A percentile compares a stretch with the other conserved stretches of the same genome.
Conservation (phyloP, 2,113 vertebrate species). For the Cyanistes caeruleus region DNA sequence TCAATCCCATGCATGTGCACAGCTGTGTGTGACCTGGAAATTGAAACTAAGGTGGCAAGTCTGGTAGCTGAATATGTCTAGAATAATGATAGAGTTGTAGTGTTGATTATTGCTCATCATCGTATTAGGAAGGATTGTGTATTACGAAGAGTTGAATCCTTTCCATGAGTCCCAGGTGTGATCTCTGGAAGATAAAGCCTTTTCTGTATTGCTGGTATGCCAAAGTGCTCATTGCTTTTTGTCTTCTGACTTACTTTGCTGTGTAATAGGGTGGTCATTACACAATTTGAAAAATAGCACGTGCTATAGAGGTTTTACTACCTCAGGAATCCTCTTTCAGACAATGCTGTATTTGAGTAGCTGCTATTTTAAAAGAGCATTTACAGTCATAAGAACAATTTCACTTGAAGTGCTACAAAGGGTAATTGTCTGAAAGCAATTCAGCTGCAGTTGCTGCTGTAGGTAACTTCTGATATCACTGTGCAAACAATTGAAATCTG, state of each 20-base stretch:
- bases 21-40: not conserved
- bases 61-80: not conserved
- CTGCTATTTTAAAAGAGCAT: not conserved
- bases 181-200: not conserved
- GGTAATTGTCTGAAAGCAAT: not conserved
- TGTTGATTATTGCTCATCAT: not conserved
- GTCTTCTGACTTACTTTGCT: not conserved
- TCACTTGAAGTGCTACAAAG: not conserved
- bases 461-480: not conserved
- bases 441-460: not conserved
- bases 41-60: not conserved
- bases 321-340: not conserved
- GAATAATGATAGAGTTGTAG: not conserved
- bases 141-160: not conserved
- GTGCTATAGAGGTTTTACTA: not conserved
- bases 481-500: not conserved
- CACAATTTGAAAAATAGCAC: not conserved
- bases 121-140: not conserved
- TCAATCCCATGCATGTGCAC: rapidly evolving
- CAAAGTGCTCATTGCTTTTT: not conserved
- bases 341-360: not conserved
- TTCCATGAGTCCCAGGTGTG: rapidly evolving
- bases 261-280: not conserved
- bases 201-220: not conserved
- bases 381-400: not conserved